phyloP scores from a whole-genome alignment of 2,113 vertebrate species.

The Myotis davidii region DNA sequence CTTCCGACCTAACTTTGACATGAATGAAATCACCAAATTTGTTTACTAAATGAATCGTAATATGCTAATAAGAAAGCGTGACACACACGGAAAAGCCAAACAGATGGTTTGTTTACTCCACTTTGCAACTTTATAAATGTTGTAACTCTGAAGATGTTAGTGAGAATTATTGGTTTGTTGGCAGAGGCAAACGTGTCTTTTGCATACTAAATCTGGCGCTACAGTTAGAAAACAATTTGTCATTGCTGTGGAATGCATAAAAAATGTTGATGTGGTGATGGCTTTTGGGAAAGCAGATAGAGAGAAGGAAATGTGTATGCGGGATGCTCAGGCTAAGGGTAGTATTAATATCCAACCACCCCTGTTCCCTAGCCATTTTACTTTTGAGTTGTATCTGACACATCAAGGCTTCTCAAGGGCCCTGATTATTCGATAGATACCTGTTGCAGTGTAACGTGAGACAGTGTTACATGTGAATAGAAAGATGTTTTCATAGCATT shows the following conservation, averaged over 20 bases:
- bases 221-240: slow-evolving; percentile 84
- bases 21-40: slow-evolving; percentile 92
- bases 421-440: slow-evolving; percentile 71
- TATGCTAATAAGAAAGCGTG: slow-evolving; percentile 93
- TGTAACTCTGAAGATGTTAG: slow-evolving; percentile 88
- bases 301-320: slow-evolving; percentile 10
- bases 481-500: slow-evolving; percentile 74
- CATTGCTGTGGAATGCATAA: slow-evolving; percentile 81
- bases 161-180: slow-evolving; percentile 87
- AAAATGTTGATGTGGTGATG: slow-evolving; percentile 79
- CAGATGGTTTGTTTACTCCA: slow-evolving; percentile 91
- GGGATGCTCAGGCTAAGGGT: slow-evolving; percentile 69
- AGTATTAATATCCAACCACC: slow-evolving; percentile 45
- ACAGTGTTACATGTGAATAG: slow-evolving; percentile 68
- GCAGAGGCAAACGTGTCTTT: slow-evolving; percentile 84
- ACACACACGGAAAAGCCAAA: slow-evolving; percentile 92
- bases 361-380: slow-evolving; percentile 43
- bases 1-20: slow-evolving; percentile 89
- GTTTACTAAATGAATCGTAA: slow-evolving; percentile 95
- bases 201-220: slow-evolving; percentile 85
- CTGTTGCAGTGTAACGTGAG: slow-evolving; percentile 80
- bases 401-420: slow-evolving; percentile 59
- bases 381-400: slow-evolving; percentile 62
- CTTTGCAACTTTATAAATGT: slow-evolving; percentile 90
- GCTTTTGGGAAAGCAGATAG: slow-evolving; percentile 75